phyloP scores from a whole-genome alignment of 2,797 vertebrate genomes.

The Muraenolepis orangiensis region DNA sequence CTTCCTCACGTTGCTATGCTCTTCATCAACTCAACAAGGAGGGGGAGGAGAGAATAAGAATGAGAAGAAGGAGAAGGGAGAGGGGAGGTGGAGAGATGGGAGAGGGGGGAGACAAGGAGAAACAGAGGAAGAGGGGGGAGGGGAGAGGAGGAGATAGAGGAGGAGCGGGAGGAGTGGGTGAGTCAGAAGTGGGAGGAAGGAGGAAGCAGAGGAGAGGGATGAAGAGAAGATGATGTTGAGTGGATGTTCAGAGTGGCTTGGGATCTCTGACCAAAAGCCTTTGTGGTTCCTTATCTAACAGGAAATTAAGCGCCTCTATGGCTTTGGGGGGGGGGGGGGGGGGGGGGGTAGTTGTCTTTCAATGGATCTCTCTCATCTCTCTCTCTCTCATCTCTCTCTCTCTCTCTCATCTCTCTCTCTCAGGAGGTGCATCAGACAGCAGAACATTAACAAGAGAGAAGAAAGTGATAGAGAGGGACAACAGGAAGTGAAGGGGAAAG shows the following conservation, averaged over 20 bases:
- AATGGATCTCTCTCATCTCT: background rate
- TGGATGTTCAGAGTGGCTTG: conserved; percentile 71
- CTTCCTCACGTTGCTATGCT: conserved; percentile 76
- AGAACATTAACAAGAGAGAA: background rate
- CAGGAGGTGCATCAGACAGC: background rate
- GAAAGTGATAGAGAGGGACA: background rate
- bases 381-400: background rate
- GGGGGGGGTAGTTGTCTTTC: conserved; percentile 68
- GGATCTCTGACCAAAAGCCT: conserved; percentile 57
- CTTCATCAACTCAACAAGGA: conserved; percentile 75
- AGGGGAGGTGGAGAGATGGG: background rate
- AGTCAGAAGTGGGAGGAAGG: background rate
- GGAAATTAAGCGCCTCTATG: conserved; percentile 78
- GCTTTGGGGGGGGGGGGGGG: conserved; percentile 71
- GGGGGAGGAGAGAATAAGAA: too few relatives aligned
- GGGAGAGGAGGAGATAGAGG: background rate
- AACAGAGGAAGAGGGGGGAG: background rate
- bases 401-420: too few relatives aligned
- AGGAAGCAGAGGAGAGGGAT: background rate
- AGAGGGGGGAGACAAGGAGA: background rate
- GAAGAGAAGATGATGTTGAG: conserved; percentile 48
- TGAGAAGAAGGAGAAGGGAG: conserved; percentile 24
- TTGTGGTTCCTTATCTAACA: conserved; percentile 79
- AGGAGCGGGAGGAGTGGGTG: background rate
- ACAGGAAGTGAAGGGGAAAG: too few relatives aligned